Conservation (phyloP, 1,140 invertebrate genomes). For the Chironomus striatipennis region DNA sequence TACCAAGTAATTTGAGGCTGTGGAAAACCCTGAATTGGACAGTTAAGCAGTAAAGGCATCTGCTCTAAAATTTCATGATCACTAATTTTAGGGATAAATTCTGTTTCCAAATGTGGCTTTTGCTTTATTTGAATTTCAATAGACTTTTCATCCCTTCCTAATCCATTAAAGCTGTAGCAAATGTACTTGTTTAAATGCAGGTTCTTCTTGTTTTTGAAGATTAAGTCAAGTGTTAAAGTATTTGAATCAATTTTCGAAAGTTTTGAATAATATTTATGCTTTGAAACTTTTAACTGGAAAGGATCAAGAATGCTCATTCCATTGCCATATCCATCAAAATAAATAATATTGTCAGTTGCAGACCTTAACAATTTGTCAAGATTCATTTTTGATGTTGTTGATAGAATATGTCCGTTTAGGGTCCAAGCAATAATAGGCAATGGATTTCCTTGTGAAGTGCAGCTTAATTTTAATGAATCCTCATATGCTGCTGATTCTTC, state of each 20-base stretch:
- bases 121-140: background rate
- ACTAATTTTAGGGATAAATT: background rate
- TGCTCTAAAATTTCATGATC: background rate
- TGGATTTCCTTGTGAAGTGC: background rate
- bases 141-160: background rate
- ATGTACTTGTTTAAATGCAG: background rate
- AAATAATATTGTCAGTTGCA: background rate
- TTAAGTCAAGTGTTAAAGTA: background rate
- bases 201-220: background rate
- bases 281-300: background rate
- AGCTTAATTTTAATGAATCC: background rate
- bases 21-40: background rate
- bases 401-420: background rate
- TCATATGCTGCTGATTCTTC: background rate
- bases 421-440: background rate
- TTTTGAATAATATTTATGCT: background rate
- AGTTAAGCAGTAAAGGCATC: background rate
- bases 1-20: background rate
- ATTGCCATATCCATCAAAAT: background rate
- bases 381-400: background rate
- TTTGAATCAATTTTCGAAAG: background rate
- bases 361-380: background rate
- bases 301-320: background rate
- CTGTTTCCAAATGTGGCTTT: background rate
- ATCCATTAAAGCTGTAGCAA: background rate